A percentile compares a stretch with the other conserved stretches of the same genome.
Conservation (phyloP, 2,888 invertebrate genomes). For the Acanthoscelides obtectus region DNA sequence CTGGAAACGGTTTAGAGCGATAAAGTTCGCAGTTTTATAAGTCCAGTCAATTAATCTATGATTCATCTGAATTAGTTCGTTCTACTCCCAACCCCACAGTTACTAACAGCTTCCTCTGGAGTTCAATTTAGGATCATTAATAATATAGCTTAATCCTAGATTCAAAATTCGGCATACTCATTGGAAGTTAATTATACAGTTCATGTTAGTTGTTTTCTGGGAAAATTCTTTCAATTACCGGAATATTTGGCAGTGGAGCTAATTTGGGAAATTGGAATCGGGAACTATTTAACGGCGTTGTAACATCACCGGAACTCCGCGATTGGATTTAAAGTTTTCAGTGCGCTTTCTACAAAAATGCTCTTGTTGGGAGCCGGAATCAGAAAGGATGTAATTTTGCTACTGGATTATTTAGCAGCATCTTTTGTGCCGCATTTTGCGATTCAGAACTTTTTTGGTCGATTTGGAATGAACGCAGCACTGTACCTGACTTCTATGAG, state of each 20-base stretch:
- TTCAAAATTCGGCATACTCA: background rate
- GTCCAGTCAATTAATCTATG: background rate
- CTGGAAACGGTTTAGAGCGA: no score
- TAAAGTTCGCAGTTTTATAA: background rate
- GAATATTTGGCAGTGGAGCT: background rate
- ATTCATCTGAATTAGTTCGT: constrained; percentile 8
- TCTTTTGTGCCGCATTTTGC: background rate
- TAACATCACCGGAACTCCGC: background rate
- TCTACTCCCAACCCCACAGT: constrained; percentile 14
- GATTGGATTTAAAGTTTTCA: background rate
- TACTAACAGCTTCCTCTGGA: constrained; percentile 16
- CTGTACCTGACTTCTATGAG: no score
- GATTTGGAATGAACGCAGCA: no score
- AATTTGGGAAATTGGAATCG: background rate
- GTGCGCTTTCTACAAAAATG: background rate
- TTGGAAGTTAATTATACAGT: background rate
- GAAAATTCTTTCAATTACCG: background rate
- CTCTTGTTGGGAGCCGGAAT: background rate
- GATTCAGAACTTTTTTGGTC: background rate
- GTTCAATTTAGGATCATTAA: constrained; percentile 8
- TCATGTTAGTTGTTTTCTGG: background rate
- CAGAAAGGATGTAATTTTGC: background rate
- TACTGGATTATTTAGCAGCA: background rate
- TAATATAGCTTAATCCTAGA: background rate
- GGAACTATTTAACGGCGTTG: background rate